Percentiles rank a stretch among this genome's conserved stretches.
Evolutionary conservation across 2,797 vertebrate genomes (phyloP).

Genomic region (Heliangelus exortis): DNA sequence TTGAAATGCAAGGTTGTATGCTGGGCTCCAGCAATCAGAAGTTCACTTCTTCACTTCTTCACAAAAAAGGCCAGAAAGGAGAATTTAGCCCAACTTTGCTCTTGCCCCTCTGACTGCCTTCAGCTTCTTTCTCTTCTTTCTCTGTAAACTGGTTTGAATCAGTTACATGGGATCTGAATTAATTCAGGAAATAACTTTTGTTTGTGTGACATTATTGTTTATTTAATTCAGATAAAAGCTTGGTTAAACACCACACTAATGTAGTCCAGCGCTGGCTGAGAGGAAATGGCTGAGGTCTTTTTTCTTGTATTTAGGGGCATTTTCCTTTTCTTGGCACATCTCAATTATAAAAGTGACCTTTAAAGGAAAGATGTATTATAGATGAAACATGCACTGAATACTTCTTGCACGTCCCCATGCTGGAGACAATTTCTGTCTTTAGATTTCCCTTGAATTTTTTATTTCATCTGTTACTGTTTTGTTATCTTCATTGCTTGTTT

Average conservation of each 20-base stretch:
- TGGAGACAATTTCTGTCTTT: neutral
- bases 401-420: neutral
- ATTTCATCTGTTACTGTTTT: neutral
- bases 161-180: neutral
- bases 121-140: neutral
- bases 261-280: neutral
- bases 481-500: neutral
- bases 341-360: neutral
- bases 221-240: neutral
- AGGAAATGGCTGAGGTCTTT: neutral
- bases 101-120: neutral
- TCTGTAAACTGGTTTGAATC: neutral
- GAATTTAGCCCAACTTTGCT: conserved; percentile 62
- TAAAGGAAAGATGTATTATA: neutral
- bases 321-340: neutral
- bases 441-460: neutral
- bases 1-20: neutral
- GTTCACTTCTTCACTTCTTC: neutral
- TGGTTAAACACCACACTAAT: neutral
- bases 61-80: neutral
- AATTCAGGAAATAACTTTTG: neutral
- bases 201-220: neutral
- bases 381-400: neutral
- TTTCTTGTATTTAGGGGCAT: neutral
- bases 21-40: neutral